phyloP scores from a whole-genome alignment of 2,888 invertebrate species.

The Spodoptera exigua region DNA sequence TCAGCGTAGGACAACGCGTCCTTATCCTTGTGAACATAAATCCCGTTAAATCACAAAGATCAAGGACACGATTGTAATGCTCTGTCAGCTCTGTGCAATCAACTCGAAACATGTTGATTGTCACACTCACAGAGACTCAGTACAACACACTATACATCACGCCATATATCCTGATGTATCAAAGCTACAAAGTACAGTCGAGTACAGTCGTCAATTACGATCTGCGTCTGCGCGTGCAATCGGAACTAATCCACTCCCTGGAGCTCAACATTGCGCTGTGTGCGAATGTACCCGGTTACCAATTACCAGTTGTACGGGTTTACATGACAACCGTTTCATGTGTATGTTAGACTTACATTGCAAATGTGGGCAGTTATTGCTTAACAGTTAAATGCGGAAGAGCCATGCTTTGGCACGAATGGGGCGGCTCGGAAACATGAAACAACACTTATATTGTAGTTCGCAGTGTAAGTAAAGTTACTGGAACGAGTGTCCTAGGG shows the following conservation, averaged over 20 bases:
- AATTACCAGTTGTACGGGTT: slow-evolving; percentile 17
- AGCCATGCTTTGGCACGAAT: too few relatives aligned
- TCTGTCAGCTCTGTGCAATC: too few relatives aligned
- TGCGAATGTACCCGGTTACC: slow-evolving; percentile 6
- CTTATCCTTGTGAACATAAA: too few relatives aligned
- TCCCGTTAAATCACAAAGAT: too few relatives aligned
- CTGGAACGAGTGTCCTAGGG: too few relatives aligned
- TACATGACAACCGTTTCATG: slow-evolving; percentile 16
- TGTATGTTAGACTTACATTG: slow-evolving; percentile 33
- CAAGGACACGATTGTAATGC: too few relatives aligned
- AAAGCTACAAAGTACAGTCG: slow-evolving; percentile 13
- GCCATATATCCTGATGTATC: neutral
- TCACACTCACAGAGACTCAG: neutral
- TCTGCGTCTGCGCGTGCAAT: slow-evolving; percentile 26
- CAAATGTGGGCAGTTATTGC: slow-evolving; percentile 33
- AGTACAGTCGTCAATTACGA: slow-evolving; percentile 25
- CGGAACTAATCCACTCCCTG: slow-evolving; percentile 23
- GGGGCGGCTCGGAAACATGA: too few relatives aligned
- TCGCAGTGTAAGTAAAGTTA: too few relatives aligned
- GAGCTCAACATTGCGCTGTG: slow-evolving; percentile 12
- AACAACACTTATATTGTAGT: too few relatives aligned
- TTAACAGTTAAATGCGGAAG: too few relatives aligned
- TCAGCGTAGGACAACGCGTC: too few relatives aligned
- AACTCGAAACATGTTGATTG: too few relatives aligned
- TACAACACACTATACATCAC: slow-evolving; percentile 11